phyloP scores from a whole-genome alignment of 2,888 invertebrate genomes.

The Gortyna flavago region DNA sequence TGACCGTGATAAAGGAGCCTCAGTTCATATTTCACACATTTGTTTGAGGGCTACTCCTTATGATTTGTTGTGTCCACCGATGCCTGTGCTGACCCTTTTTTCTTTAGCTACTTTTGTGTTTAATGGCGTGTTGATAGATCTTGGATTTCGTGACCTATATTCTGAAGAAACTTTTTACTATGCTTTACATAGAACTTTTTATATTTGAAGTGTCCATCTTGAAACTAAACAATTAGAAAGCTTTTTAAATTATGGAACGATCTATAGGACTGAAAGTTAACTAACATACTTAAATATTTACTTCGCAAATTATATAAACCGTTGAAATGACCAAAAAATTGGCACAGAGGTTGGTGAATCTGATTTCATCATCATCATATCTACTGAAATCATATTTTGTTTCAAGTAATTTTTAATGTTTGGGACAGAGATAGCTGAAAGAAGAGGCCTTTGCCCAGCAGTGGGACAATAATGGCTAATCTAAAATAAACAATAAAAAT shows the following conservation, averaged over 20 bases:
- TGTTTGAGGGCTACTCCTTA: slow-evolving; percentile 76
- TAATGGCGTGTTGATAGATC: slow-evolving; percentile 18
- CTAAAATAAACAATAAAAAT: too few species aligned
- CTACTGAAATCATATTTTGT: not conserved
- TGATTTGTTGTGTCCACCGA: slow-evolving; percentile 82
- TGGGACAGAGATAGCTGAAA: not conserved
- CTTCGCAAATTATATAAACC: not conserved
- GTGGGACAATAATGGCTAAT: too few species aligned
- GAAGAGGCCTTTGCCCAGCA: too few species aligned
- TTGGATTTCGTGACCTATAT: not conserved
- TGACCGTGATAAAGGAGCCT: slow-evolving; percentile 76
- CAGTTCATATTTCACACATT: slow-evolving; percentile 84
- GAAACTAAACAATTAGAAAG: too few species aligned
- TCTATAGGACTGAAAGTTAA: not conserved
- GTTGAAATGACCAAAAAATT: too few species aligned
- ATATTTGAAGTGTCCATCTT: not conserved
- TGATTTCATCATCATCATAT: not conserved
- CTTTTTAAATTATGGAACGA: too few species aligned
- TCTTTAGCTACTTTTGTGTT: slow-evolving; percentile 46
- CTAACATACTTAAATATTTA: not conserved
- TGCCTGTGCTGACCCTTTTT: slow-evolving; percentile 70
- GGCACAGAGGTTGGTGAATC: not conserved
- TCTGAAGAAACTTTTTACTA: not conserved
- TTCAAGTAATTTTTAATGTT: not conserved
- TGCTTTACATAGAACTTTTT: not conserved